Evolutionary conservation across 2,113 vertebrate species (phyloP).

Genomic region (Psammodynastes pulverulentus): DNA sequence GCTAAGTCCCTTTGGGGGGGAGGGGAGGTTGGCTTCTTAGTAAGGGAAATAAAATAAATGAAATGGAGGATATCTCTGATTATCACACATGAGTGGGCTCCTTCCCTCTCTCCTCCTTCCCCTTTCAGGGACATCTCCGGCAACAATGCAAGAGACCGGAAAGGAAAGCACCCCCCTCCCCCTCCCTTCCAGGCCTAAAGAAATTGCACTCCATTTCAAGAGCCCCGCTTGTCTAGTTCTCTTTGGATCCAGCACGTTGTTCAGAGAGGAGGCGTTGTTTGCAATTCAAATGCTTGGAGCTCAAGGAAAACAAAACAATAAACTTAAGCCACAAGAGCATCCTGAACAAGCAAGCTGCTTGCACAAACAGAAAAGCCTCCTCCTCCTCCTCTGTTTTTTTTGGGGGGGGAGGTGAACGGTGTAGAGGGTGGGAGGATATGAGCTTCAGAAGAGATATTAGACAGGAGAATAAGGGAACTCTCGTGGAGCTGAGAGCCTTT

Average conservation of each 20-base stretch:
- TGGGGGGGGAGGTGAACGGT: background rate
- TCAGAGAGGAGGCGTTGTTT: constrained; percentile 51
- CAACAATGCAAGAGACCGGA: constrained; percentile 44
- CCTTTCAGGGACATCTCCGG: constrained; percentile 44
- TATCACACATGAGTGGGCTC: constrained; percentile 25
- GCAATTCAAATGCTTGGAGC: constrained; percentile 64
- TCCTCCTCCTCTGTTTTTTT: background rate
- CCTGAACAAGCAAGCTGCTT: constrained; percentile 56
- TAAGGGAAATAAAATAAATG: constrained; percentile 39
- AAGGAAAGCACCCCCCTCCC: constrained; percentile 49
- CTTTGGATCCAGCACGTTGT: constrained; percentile 58
- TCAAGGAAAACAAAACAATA: constrained; percentile 62
- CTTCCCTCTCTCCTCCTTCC: constrained; percentile 28
- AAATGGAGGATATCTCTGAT: constrained; percentile 24
- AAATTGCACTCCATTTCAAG: constrained; percentile 4
- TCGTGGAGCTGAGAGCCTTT: constrained; percentile 65
- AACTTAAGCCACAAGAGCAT: constrained; percentile 61
- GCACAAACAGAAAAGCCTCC: constrained; percentile 44
- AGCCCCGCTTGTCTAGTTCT: constrained; percentile 8
- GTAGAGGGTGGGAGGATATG: background rate
- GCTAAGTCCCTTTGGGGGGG: background rate
- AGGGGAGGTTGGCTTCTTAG: background rate
- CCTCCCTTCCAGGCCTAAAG: constrained; percentile 45
- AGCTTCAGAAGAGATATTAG: constrained; percentile 61
- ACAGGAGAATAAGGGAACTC: constrained; percentile 61